Evolutionary conservation across 2,113 vertebrate genomes (phyloP), one percentile per base, ranked within the genome.

Genomic region (Rana temporaria): DNA sequence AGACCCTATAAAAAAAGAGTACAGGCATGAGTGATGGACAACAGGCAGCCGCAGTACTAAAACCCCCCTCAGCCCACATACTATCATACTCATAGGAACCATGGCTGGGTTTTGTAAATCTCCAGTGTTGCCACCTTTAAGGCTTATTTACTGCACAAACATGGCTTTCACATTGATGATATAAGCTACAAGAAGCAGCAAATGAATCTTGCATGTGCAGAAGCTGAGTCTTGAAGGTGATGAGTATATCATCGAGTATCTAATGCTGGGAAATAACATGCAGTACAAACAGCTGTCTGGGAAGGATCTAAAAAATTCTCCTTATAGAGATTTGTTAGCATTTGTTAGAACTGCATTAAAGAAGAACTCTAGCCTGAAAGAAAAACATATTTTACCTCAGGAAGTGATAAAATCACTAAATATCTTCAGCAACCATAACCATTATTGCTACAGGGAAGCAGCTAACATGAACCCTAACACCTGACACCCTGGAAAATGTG

Each of bases 21-120:
- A 81, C 18, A 24, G 15, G 59, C 59, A 2, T 64, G 15, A 55
- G 19, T 74, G 70, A 82, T 65, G 71, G 80, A 82, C 70, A 82
- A 34, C 9, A 57, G 60, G 48, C 26, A 42, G 38, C 52, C 62
- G 32, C 42, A 38, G 65, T 72, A 81, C 72, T 72, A 72, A 81
- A 72, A 81, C 55, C 32, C 24, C 64, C 17, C 30, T 42, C 38
- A 20, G 48, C 62, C 62, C 9, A 30, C 52, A 16, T 32, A 38
- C 14, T 3, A 69, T 56, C 48, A 15, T 20, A 26, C 63, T 24
- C 42, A 24, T 48, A n/a, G 17, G 42, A 78, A 14, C 48, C 19
- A 55, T 20, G 48, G 9, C 52, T 32, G 19, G 26, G 19, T 55
- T 66, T 42, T 67, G 22, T 67, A 66, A 66, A 55, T 66, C 76